Percentiles rank a stretch among this genome's conserved stretches.
phyloP scores from a whole-genome alignment of 2,113 vertebrate species.

The Tupaia tana region DNA sequence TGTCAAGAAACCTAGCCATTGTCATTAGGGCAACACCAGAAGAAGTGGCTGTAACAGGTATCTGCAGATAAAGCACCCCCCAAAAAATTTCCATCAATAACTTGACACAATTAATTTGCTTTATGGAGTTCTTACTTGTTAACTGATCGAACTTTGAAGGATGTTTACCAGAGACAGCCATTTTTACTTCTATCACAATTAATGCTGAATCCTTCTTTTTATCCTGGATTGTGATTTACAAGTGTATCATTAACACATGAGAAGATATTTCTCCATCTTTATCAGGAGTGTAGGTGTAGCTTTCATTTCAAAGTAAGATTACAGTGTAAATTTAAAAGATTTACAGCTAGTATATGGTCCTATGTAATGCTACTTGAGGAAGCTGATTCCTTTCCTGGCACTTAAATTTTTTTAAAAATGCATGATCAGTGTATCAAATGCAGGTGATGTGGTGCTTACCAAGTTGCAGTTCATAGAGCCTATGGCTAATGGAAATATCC shows the following conservation, averaged over 20 bases:
- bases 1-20: background rate
- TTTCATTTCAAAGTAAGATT: conserved; percentile 19
- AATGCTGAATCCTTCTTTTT: background rate
- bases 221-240: background rate
- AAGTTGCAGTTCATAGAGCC: conserved; percentile 12
- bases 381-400: background rate
- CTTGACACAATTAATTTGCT: conserved; percentile 1
- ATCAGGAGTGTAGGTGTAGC: background rate
- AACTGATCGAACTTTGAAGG: background rate
- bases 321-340: background rate
- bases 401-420: conserved; percentile 24
- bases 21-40: background rate
- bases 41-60: background rate
- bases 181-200: conserved; percentile 9
- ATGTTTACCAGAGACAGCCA: background rate
- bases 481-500: background rate
- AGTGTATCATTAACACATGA: background rate
- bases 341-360: background rate
- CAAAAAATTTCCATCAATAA: background rate
- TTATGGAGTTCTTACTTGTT: background rate
- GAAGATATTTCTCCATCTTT: background rate
- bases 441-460: background rate
- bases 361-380: background rate
- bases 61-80: background rate
- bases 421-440: background rate